Evolutionary conservation across 2,888 invertebrate genomes (phyloP).

Genomic region (Drosophila glabriapex): DNA sequence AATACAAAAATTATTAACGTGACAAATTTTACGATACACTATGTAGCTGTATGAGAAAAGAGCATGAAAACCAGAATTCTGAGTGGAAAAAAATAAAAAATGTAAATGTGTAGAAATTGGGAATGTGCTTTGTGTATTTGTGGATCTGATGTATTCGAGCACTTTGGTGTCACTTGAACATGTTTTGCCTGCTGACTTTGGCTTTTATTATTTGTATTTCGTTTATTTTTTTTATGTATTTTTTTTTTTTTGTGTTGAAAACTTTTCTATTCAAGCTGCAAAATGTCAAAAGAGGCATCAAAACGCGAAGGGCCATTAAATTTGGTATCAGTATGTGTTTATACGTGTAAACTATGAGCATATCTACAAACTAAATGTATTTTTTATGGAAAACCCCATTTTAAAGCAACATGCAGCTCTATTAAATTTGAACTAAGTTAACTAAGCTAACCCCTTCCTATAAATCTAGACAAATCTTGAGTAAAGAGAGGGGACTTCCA

Average conservation of each 20-base stretch:
- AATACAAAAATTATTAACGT: not conserved
- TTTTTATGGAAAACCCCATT: slow-evolving; percentile 1
- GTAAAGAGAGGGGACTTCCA: not conserved
- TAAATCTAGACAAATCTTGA: not conserved
- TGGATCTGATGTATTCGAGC: slow-evolving; percentile 30
- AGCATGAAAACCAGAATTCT: not conserved
- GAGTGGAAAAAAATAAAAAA: slow-evolving; percentile 16
- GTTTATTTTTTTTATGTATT: slow-evolving; percentile 3
- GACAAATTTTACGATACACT: not conserved
- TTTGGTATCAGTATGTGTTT: not conserved
- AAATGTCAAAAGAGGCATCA: slow-evolving; percentile 48
- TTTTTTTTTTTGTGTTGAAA: slow-evolving; percentile 20
- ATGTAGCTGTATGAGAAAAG: not conserved
- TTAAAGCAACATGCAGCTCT: not conserved
- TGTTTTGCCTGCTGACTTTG: slow-evolving; percentile 31
- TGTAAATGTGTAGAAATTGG: slow-evolving; percentile 12
- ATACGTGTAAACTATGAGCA: not conserved
- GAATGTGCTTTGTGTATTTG: slow-evolving; percentile 26
- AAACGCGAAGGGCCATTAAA: slow-evolving; percentile 18
- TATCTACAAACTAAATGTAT: not conserved
- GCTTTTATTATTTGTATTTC: slow-evolving; percentile 9
- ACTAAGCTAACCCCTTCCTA: not conserved
- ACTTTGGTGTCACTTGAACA: slow-evolving; percentile 57
- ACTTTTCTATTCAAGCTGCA: slow-evolving; percentile 62
- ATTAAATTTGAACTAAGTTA: not conserved